phyloP scores from a whole-genome alignment of 2,888 invertebrate genomes.

The Dicyrtoma fusca region DNA sequence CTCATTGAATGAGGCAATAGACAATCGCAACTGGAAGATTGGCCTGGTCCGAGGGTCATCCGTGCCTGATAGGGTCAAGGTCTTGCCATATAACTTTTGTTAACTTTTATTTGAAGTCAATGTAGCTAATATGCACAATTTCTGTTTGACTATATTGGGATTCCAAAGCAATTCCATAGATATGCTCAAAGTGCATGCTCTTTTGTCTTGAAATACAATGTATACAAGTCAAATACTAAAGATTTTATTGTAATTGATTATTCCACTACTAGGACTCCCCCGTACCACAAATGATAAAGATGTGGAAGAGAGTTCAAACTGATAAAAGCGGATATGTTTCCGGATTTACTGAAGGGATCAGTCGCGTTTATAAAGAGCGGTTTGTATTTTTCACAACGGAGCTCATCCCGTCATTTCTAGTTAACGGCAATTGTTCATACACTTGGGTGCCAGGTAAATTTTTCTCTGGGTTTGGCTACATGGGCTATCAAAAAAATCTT shows the following conservation, averaged over 20 bases:
- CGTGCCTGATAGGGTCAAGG: conserved; percentile 51
- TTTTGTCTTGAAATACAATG: no score
- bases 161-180: no score
- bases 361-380: conserved; percentile 46
- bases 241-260: no score
- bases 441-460: conserved; percentile 50
- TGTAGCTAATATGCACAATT: no score
- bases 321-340: conserved; percentile 46
- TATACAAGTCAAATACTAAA: no score
- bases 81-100: conserved; percentile 21
- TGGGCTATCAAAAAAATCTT: conserved; percentile 53
- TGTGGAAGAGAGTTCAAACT: conserved; percentile 44
- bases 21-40: conserved; percentile 49
- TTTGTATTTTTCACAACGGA: conserved; percentile 54
- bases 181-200: no score
- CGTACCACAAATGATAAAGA: conserved; percentile 41
- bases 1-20: conserved; percentile 48
- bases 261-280: conserved; percentile 42
- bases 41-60: conserved; percentile 51
- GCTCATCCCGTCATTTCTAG: conserved; percentile 49
- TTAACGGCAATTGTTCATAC: conserved; percentile 51
- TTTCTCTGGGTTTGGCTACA: conserved; percentile 55
- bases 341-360: conserved; percentile 48
- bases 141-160: no score
- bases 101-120: no score